phyloP scores from a whole-genome alignment of 2,113 vertebrate genomes.

The Protobothrops flavoviridis region DNA sequence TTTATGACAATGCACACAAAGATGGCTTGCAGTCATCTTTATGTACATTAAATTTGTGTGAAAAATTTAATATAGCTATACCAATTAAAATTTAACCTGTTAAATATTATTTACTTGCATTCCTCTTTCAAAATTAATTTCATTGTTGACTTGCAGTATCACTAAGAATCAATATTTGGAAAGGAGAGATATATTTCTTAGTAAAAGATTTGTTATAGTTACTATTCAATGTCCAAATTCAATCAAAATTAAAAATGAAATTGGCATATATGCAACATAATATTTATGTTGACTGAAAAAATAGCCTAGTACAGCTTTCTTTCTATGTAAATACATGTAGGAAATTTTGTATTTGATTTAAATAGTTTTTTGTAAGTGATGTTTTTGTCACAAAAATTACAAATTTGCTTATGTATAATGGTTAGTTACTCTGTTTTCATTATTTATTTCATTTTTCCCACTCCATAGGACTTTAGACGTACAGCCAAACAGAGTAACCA shows the following conservation, averaged over 20 bases:
- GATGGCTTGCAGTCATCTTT: neutral
- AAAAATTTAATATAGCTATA: neutral
- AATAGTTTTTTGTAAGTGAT: neutral
- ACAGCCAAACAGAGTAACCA: constrained; percentile 90
- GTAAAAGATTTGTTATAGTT: neutral
- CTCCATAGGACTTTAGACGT: constrained; percentile 88
- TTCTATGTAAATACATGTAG: neutral
- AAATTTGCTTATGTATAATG: neutral
- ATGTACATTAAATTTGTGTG: neutral
- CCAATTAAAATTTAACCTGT: neutral
- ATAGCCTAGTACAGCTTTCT: neutral
- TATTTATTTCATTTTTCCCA: neutral
- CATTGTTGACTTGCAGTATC: neutral
- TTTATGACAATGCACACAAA: neutral
- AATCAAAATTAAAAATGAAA: neutral
- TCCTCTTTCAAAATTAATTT: neutral
- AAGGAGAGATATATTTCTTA: neutral
- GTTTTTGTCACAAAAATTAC: neutral
- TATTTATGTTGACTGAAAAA: constrained; percentile 9
- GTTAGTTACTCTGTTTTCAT: neutral
- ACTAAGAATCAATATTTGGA: neutral
- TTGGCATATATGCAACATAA: neutral
- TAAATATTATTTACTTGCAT: neutral
- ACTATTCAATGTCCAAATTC: neutral
- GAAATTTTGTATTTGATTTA: constrained; percentile 2